Conservation (phyloP, 2,888 invertebrate species). For the Pharmacophagus antenor region DNA sequence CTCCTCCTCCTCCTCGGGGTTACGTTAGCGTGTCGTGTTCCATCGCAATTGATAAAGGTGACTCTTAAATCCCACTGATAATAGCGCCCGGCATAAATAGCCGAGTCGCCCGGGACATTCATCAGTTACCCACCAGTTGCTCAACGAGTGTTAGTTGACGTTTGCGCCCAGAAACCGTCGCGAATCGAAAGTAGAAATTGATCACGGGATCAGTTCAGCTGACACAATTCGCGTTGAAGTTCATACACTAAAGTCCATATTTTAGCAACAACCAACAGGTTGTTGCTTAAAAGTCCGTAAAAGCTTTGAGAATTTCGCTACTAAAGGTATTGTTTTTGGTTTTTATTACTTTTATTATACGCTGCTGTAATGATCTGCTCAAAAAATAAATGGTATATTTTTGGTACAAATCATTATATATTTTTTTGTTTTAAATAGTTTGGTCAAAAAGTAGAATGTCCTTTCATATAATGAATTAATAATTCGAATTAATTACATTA, state of each 20-base stretch:
- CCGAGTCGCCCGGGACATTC: constrained; percentile 37
- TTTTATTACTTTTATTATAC: no score
- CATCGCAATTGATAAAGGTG: constrained; percentile 48
- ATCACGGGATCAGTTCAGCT: constrained; percentile 43
- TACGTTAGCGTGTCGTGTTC: constrained; percentile 33
- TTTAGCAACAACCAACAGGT: constrained; percentile 77
- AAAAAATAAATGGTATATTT: no score
- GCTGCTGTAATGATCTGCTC: no score
- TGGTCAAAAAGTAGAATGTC: no score
- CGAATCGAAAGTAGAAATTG: constrained; percentile 19
- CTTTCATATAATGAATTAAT: no score
- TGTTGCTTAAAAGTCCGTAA: constrained; percentile 73
- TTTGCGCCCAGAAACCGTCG: constrained; percentile 36
- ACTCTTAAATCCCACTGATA: constrained; percentile 57
- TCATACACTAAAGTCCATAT: constrained; percentile 22
- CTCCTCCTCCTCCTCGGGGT: constrained; percentile 6
- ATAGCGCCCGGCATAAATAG: constrained; percentile 60
- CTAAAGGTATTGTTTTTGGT: constrained; percentile 63
- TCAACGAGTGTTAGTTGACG: constrained; percentile 41
- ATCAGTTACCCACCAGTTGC: constrained; percentile 56
- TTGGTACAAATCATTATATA: no score
- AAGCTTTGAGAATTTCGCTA: constrained; percentile 84
- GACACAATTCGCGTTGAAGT: constrained; percentile 44
- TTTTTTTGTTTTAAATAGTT: no score
- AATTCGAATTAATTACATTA: no score